Conservation (phyloP, 2,797 vertebrate genomes). For the Fundulus diaphanus region DNA sequence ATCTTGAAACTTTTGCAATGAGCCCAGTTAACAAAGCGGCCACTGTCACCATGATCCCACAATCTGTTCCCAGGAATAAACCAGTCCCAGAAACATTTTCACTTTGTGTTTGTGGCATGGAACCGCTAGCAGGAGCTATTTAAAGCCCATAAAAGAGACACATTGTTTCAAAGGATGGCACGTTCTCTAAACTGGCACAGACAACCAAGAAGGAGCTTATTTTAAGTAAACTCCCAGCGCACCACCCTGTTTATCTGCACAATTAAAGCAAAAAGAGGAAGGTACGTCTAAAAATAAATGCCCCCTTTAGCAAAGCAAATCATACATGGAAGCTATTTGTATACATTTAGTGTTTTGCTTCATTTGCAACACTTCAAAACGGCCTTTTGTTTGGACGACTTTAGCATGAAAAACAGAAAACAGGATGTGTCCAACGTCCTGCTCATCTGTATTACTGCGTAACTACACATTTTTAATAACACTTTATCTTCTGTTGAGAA, state of each 20-base stretch:
- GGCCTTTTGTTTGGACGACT: not conserved
- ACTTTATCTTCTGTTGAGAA: not conserved
- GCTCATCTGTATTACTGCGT: not conserved
- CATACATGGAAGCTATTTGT: not conserved
- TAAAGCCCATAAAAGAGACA: slow-evolving; percentile 14
- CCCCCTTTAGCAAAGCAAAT: not conserved
- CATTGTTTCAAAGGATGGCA: slow-evolving; percentile 15
- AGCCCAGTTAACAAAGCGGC: not conserved
- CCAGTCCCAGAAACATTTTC: not conserved
- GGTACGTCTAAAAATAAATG: not conserved
- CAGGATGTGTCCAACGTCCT: not conserved
- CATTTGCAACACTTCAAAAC: not conserved
- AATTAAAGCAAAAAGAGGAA: not conserved
- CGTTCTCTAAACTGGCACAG: slow-evolving; percentile 5
- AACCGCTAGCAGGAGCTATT: slow-evolving; percentile 15
- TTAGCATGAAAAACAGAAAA: not conserved
- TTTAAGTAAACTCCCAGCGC: slow-evolving; percentile 12
- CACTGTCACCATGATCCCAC: not conserved
- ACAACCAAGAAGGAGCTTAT: slow-evolving; percentile 12
- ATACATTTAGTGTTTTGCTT: not conserved
- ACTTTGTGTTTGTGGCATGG: not conserved
- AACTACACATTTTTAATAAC: not conserved
- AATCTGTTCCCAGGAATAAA: not conserved
- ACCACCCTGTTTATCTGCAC: slow-evolving; percentile 7
- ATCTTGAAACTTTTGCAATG: not conserved